Conservation (phyloP, 2,113 vertebrate species). For the Raja brachyura region DNA sequence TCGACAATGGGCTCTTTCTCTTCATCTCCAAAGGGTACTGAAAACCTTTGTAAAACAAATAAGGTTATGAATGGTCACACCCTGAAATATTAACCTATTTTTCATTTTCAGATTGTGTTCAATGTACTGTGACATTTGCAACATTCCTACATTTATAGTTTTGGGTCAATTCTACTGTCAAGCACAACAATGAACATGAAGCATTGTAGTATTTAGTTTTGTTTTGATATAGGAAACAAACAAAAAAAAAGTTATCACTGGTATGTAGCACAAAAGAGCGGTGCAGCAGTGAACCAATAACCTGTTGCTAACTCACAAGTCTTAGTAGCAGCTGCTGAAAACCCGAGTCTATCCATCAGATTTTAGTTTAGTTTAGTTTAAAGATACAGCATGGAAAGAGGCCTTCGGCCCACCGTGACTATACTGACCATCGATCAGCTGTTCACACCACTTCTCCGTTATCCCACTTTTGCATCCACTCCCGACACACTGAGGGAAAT, state of each 20-base stretch:
- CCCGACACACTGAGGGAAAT: too few relatives aligned
- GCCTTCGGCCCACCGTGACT: too few relatives aligned
- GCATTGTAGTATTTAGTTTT: not conserved
- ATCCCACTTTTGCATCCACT: too few relatives aligned
- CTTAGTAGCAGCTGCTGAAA: not conserved
- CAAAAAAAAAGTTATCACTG: not conserved
- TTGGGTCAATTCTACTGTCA: not conserved
- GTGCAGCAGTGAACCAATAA: not conserved
- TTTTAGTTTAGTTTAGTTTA: too few relatives aligned
- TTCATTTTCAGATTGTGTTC: not conserved
- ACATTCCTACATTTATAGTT: not conserved
- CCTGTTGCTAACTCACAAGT: not conserved
- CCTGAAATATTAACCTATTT: not conserved
- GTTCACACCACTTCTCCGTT: too few relatives aligned
- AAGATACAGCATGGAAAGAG: too few relatives aligned
- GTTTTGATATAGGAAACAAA: not conserved
- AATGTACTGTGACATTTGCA: not conserved
- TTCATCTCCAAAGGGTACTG: not conserved
- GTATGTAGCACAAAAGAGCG: not conserved
- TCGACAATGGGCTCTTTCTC: not conserved
- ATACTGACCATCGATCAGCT: too few relatives aligned
- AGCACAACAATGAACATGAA: not conserved
- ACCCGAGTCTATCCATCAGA: not conserved
- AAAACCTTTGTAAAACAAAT: slow-evolving; percentile 25
- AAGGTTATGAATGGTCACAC: not conserved